A percentile compares a stretch with the other conserved stretches of the same genome.
phyloP scores from a whole-genome alignment of 2,113 vertebrate genomes.

The Seriola rivoliana region DNA sequence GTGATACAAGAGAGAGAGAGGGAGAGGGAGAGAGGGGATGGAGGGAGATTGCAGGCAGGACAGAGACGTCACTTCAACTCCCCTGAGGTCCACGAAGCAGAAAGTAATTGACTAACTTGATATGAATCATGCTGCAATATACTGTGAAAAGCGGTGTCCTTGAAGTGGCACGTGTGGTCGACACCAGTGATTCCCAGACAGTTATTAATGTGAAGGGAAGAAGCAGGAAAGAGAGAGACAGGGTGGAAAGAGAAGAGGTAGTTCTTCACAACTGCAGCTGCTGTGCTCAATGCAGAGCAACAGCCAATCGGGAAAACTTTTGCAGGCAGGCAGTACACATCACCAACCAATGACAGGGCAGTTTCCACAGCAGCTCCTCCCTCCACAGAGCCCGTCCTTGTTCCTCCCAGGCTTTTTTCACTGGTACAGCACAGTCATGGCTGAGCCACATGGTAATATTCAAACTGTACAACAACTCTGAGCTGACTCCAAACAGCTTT shows the following conservation, averaged over 20 bases:
- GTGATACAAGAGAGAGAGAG: slow-evolving; percentile 78
- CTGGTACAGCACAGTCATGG: slow-evolving; percentile 78
- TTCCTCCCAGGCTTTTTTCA: slow-evolving; percentile 65
- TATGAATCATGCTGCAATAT: slow-evolving; percentile 50
- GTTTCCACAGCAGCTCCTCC: slow-evolving; percentile 78
- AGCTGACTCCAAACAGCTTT: slow-evolving; percentile 45
- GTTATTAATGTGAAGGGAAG: slow-evolving; percentile 62
- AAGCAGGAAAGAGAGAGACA: slow-evolving; percentile 51
- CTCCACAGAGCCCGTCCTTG: slow-evolving; percentile 68
- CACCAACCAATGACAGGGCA: slow-evolving; percentile 79
- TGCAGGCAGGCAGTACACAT: slow-evolving; percentile 71
- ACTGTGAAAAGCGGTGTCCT: slow-evolving; percentile 58
- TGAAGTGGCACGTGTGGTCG: slow-evolving; percentile 56
- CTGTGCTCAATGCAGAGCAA: slow-evolving; percentile 77
- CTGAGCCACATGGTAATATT: slow-evolving; percentile 79
- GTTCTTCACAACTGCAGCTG: slow-evolving; percentile 85
- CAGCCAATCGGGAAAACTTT: slow-evolving; percentile 77
- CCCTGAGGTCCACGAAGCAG: slow-evolving; percentile 55
- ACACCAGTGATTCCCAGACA: slow-evolving; percentile 50
- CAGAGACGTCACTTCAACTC: slow-evolving; percentile 75
- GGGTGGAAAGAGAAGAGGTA: slow-evolving; percentile 77
- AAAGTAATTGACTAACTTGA: slow-evolving; percentile 69
- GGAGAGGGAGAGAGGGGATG: slow-evolving; percentile 65
- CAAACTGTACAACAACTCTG: slow-evolving; percentile 51
- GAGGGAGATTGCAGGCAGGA: slow-evolving; percentile 67